Evolutionary conservation across 2,797 vertebrate genomes (phyloP).

Genomic region (Mareca strepera): DNA sequence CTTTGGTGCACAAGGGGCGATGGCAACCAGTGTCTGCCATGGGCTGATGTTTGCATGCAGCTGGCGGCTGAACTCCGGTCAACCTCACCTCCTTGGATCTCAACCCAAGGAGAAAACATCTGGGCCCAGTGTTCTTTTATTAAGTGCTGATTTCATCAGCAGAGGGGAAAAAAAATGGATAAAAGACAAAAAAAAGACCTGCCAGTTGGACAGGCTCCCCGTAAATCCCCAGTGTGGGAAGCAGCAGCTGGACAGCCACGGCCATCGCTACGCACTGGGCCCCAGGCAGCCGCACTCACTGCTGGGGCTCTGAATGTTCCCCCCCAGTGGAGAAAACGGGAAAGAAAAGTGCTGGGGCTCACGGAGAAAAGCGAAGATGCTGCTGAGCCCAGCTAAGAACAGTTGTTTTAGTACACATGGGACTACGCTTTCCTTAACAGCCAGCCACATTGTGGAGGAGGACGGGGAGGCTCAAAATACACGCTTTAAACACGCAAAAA

Average conservation of each 20-base stretch:
- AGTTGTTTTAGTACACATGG: rapidly evolving
- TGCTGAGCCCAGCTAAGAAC: rapidly evolving
- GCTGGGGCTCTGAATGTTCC: rapidly evolving
- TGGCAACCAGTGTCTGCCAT: background rate
- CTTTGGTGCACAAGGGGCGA: rapidly evolving
- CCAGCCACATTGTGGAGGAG: no score
- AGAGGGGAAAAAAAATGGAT: background rate
- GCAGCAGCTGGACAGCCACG: rapidly evolving
- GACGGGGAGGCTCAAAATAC: rapidly evolving
- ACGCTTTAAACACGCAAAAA: background rate
- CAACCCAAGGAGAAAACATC: constrained; percentile 32
- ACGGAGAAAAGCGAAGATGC: background rate
- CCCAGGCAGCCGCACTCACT: background rate
- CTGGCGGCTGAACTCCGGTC: background rate
- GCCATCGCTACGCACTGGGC: rapidly evolving
- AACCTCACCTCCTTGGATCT: constrained; percentile 46
- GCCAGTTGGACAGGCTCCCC: background rate
- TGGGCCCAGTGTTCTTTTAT: constrained; percentile 58
- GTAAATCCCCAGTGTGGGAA: background rate
- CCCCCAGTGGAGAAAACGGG: background rate
- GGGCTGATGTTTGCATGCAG: background rate
- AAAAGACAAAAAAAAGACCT: background rate
- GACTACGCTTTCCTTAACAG: rapidly evolving
- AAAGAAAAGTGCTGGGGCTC: background rate
- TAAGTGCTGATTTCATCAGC: constrained; percentile 52